Evolutionary conservation across 2,888 invertebrate genomes (phyloP).

Genomic region (Cremastobaeus sp.): DNA sequence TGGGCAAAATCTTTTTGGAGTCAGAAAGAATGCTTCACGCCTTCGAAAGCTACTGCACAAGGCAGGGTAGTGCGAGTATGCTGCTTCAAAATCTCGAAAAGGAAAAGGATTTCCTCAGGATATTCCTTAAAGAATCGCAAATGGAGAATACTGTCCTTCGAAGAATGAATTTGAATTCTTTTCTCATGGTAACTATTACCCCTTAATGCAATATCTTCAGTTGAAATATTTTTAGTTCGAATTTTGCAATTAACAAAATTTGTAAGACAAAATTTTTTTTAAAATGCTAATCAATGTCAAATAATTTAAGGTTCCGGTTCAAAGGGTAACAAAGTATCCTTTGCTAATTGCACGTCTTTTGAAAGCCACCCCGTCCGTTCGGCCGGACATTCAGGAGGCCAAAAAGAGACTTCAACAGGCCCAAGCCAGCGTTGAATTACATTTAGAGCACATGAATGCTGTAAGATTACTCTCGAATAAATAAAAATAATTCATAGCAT

Average conservation of each 20-base stretch:
- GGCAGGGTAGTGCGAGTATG: slow-evolving; percentile 93
- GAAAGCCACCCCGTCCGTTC: slow-evolving; percentile 89
- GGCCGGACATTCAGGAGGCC: slow-evolving; percentile 86
- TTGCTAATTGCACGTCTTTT: slow-evolving; percentile 92
- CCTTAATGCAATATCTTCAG: no score
- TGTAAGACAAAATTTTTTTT: background rate
- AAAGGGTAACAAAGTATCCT: slow-evolving; percentile 97
- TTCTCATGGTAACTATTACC: slow-evolving; percentile 97
- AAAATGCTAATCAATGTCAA: background rate
- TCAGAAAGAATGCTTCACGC: slow-evolving; percentile 95
- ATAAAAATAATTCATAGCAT: background rate
- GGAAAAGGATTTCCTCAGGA: slow-evolving; percentile 94
- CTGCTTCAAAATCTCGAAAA: slow-evolving; percentile 93
- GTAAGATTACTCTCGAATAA: slow-evolving; percentile 72
- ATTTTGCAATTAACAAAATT: no score
- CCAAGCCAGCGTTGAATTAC: slow-evolving; percentile 94
- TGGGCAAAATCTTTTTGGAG: slow-evolving; percentile 93
- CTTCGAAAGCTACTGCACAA: slow-evolving; percentile 96
- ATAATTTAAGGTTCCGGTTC: slow-evolving; percentile 89
- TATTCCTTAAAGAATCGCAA: slow-evolving; percentile 96
- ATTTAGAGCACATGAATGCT: slow-evolving; percentile 96
- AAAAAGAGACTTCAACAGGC: slow-evolving; percentile 91
- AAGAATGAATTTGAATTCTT: slow-evolving; percentile 98
- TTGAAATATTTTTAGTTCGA: no score
- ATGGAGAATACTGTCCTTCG: slow-evolving; percentile 96